phyloP scores from a whole-genome alignment of 2,113 vertebrate species.

The Amazona guildingii region DNA sequence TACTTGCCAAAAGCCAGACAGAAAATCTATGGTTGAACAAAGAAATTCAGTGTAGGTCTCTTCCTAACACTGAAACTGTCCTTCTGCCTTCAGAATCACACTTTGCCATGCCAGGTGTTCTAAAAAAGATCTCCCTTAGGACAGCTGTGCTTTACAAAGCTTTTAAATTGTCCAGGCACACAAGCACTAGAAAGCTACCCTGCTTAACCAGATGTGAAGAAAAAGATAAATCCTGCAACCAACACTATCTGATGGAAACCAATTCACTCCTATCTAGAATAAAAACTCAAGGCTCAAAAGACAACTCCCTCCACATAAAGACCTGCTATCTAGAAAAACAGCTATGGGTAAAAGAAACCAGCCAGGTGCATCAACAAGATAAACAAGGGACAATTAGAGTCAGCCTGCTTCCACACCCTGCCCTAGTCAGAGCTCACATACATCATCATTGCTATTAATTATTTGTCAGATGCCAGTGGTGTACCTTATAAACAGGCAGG shows the following conservation, averaged over 20 bases:
- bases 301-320: neutral
- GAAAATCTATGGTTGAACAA: constrained; percentile 16
- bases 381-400: constrained; percentile 60
- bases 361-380: constrained; percentile 29
- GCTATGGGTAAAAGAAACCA: constrained; percentile 19
- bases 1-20: constrained; percentile 35
- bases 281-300: neutral
- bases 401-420: constrained; percentile 42
- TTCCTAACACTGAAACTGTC: neutral
- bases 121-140: neutral
- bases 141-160: neutral
- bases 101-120: neutral
- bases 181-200: neutral
- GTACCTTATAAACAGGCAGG: constrained; percentile 25
- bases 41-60: neutral
- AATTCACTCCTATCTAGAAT: neutral
- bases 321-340: constrained; percentile 39
- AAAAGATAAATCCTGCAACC: neutral
- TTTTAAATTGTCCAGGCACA: neutral
- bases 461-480: constrained; percentile 2
- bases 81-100: constrained; percentile 1
- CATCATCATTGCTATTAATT: constrained; percentile 29
- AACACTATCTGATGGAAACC: neutral
- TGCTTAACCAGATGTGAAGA: neutral
- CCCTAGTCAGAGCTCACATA: constrained; percentile 30